Evolutionary conservation across 2,888 invertebrate species (phyloP).

Genomic region (Odontocolon sp.): DNA sequence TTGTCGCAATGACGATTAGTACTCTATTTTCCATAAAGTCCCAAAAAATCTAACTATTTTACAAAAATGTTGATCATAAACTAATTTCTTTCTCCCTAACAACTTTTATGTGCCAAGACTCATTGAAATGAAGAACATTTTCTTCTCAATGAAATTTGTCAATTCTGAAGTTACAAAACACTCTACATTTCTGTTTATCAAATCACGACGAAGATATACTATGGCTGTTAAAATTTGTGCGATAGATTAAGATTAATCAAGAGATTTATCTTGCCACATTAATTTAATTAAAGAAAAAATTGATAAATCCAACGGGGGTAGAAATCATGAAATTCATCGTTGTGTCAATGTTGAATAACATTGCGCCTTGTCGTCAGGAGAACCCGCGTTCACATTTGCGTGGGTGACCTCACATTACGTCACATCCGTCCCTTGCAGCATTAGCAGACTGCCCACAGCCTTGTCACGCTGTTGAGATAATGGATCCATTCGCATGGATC

Average conservation of each 20-base stretch:
- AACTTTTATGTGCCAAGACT: too few species aligned
- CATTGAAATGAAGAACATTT: too few species aligned
- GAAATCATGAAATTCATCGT: conserved; percentile 39
- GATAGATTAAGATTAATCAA: too few species aligned
- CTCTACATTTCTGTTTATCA: too few species aligned
- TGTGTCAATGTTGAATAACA: conserved; percentile 49
- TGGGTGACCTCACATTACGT: conserved; percentile 80
- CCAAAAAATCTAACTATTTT: too few species aligned
- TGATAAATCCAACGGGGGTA: neutral
- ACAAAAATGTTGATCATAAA: too few species aligned
- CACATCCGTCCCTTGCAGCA: conserved; percentile 79
- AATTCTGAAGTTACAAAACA: too few species aligned
- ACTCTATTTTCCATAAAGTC: conserved; percentile 8
- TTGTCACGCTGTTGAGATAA: conserved; percentile 80
- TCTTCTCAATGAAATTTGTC: too few species aligned
- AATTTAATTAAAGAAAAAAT: neutral
- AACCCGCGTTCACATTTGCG: conserved; percentile 66
- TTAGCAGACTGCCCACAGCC: conserved; percentile 80
- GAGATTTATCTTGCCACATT: too few species aligned
- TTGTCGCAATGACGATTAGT: conserved; percentile 20
- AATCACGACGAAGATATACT: too few species aligned
- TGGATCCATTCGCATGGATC: conserved; percentile 79
- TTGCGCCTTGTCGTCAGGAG: conserved; percentile 42
- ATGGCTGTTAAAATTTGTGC: too few species aligned
- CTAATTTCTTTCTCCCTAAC: too few species aligned